Evolutionary conservation across 2,888 invertebrate genomes (phyloP), one percentile per base, ranked within the genome.

Genomic region (Aspidiotus rigidus): DNA sequence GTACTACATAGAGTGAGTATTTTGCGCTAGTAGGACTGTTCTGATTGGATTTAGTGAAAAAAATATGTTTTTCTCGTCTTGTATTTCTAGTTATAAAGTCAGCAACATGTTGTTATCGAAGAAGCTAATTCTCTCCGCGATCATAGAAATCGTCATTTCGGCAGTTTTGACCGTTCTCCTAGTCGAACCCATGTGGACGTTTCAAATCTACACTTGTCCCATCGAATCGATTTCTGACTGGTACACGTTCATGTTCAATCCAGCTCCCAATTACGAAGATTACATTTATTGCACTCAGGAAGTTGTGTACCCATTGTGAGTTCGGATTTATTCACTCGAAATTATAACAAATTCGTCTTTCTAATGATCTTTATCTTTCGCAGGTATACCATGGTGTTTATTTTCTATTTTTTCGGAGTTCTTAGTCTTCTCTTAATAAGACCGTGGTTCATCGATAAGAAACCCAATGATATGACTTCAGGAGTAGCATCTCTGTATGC

Each of bases 171-270:
- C 95, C 1, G 77, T 97, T 8, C 80, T 95, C 42, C 78, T 91
- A n/a, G 83, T 88, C 71, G 87, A 92, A 55, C 97, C 98, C 0
- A 78, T 86, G 6, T 93, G 96, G 59, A 82, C 83, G 2, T 84
- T 96, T 71, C 79, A 79, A 3, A 80, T 97, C 39, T 82, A 84
- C 74, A 88, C 93, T 0, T 96, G 98, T 77, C 82, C 83, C 8
- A 89, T 91, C 0, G 83, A 84, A 70, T 85, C 85, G 54, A 80
- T 98, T 28, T 88, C 93, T 0, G 98, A 99, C 79, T 99, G 97
- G 97, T 99, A 99, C 77, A 95, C 97, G 0, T 79, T 97, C 73
- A 83, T 98, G 72, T 86, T 94, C 76, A 99, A 99, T 80, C 98
- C 98, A 7, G 87, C 86, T 73, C 93, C 95, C 0, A 90, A 94